Conservation (phyloP, 2,797 vertebrate species). For the Notolabrus celidotus region DNA sequence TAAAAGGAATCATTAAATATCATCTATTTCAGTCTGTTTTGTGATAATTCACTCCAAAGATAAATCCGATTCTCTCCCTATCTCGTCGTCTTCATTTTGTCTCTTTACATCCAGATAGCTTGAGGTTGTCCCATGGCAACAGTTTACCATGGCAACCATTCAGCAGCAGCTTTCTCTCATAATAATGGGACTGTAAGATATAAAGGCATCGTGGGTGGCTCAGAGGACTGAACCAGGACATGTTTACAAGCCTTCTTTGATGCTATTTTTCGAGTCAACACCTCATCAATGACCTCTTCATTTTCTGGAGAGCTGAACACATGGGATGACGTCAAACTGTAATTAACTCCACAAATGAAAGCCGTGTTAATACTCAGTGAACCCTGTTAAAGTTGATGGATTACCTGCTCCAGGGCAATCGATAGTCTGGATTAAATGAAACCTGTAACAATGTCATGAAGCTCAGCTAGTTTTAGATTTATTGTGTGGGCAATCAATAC, state of each 20-base stretch:
- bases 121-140: slow-evolving; percentile 49
- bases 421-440: background rate
- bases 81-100: slow-evolving; percentile 18
- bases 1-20: background rate
- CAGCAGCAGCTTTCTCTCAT: slow-evolving; percentile 53
- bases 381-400: slow-evolving; percentile 3
- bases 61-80: background rate
- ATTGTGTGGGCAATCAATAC: background rate
- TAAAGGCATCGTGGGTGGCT: slow-evolving; percentile 54
- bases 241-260: slow-evolving; percentile 43
- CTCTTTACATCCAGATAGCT: slow-evolving; percentile 28
- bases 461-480: background rate
- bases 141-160: slow-evolving; percentile 74
- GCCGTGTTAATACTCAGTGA: background rate
- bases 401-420: background rate
- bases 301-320: slow-evolving; percentile 9
- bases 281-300: slow-evolving; percentile 36
- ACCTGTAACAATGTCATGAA: background rate
- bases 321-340: slow-evolving; percentile 12
- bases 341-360: slow-evolving; percentile 30
- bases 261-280: slow-evolving; percentile 52
- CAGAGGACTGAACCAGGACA: slow-evolving; percentile 44
- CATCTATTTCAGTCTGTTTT: background rate
- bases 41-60: slow-evolving; percentile 9
- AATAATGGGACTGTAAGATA: slow-evolving; percentile 46